phyloP scores from a whole-genome alignment of 2,113 vertebrate species.

The Notarius quadriscutis region DNA sequence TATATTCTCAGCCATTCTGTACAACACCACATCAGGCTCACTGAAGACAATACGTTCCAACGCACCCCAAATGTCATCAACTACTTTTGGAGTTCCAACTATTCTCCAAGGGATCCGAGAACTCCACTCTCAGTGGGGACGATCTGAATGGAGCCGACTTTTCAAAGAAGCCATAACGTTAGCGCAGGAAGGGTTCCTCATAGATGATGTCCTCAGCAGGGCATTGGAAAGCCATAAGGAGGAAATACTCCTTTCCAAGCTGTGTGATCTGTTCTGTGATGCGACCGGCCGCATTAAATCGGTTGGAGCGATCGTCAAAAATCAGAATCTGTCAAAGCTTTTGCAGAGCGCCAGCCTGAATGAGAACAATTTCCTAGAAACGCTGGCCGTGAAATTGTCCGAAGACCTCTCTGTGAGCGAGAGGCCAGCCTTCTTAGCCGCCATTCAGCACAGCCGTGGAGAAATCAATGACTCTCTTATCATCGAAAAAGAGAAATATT shows the following conservation, averaged over 20 bases:
- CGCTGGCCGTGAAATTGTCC: conserved; percentile 58
- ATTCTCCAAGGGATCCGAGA: conserved; percentile 58
- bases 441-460: conserved; percentile 32
- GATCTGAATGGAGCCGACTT: conserved; percentile 63
- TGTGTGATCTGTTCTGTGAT: conserved; percentile 64
- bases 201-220: conserved; percentile 57
- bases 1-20: conserved; percentile 58
- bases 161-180: conserved; percentile 44
- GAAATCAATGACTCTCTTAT: conserved; percentile 55
- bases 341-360: conserved; percentile 53
- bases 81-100: background rate
- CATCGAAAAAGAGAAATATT: conserved; percentile 47
- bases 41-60: conserved; percentile 58
- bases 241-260: conserved; percentile 52
- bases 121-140: conserved; percentile 63
- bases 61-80: conserved; percentile 41
- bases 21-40: conserved; percentile 52
- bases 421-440: conserved; percentile 19
- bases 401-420: conserved; percentile 54
- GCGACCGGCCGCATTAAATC: conserved; percentile 37
- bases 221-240: conserved; percentile 46
- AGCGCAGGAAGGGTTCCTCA: conserved; percentile 64
- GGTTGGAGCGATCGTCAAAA: conserved; percentile 43
- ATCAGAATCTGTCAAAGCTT: conserved; percentile 55
- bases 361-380: conserved; percentile 46